Evolutionary conservation across 2,113 vertebrate genomes (phyloP), one percentile per base, ranked within the genome.

Genomic region (Amphiprion percula): DNA sequence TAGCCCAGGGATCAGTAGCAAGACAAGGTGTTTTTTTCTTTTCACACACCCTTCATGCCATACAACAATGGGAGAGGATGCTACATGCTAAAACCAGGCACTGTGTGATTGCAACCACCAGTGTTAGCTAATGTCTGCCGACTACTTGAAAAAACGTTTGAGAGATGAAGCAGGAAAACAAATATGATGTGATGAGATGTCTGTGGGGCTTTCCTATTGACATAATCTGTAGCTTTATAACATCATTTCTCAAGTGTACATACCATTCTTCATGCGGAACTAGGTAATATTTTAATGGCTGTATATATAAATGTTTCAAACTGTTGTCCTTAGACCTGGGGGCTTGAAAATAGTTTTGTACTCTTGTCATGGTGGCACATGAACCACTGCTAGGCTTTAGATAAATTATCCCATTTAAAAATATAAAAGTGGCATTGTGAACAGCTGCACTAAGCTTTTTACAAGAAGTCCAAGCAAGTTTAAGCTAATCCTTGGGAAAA

Each of bases 201-300:
- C 77, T 92, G 87, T 89, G 75, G 92, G 92, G 91, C 86, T 92
- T 91, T 90, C 90, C 93, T 91, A 86, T 91, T 80, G 65, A 91
- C 92, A 90, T 93, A 91, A 91, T 94, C 92, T 93, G 92, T 95
- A 95, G 97, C 97, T 98, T 96, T 97, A 96, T 97, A 96, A 96
- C 96, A 96, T 97, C 96, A 96, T 95, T 96, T 97, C 85, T 94
- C 90, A 96, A 97, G 96, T 97, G 96, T 97, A 96, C 96, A 97
- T 97, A 96, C 96, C 95, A 96, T 96, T 96, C 94, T 97, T 96
- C 93, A 96, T 96, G 96, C 96, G 95, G 93, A 97, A 94, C 95
- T 96, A 97, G 95, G 94, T 96, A 92, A 95, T 96, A 91, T 94
- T 94, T 93, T 92, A 94, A 92, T 87, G 90, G 88, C 91, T 93